Percentiles rank a stretch among this genome's conserved stretches.
Conservation (phyloP, 2,797 vertebrate genomes). For the Gymnocypris eckloni region DNA sequence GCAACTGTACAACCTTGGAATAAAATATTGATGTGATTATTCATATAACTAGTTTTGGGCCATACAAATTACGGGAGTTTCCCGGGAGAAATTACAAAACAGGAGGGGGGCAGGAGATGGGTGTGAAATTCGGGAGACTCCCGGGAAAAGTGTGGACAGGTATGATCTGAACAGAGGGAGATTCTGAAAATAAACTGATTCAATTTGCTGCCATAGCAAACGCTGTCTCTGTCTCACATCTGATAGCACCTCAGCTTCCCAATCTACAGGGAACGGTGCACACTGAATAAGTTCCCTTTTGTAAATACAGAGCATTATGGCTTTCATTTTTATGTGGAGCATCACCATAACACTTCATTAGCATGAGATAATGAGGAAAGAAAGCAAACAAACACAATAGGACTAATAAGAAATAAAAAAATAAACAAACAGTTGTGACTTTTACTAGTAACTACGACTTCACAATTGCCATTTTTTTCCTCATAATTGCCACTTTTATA, state of each 20-base stretch:
- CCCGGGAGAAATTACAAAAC: too few species aligned
- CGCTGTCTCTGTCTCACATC: neutral
- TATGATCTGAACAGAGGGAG: neutral
- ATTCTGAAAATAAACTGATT: constrained; percentile 26
- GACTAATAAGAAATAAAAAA: neutral
- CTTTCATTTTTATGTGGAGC: neutral
- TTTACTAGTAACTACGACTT: neutral
- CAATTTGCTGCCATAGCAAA: neutral
- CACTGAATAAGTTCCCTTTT: neutral
- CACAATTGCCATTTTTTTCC: neutral
- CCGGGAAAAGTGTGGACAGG: too few species aligned
- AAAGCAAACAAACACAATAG: neutral
- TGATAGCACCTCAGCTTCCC: constrained; percentile 1
- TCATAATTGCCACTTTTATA: neutral
- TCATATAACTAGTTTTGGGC: too few species aligned
- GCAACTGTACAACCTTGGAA: too few species aligned
- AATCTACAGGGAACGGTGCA: neutral
- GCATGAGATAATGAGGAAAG: neutral
- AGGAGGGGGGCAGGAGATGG: too few species aligned
- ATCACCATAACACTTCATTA: neutral
- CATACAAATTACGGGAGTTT: too few species aligned
- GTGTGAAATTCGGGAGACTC: too few species aligned
- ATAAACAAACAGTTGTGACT: neutral
- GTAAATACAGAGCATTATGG: neutral
- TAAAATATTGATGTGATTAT: too few species aligned